Evolutionary conservation across 2,888 invertebrate genomes (phyloP).

Genomic region (Drosophila setosimentum): DNA sequence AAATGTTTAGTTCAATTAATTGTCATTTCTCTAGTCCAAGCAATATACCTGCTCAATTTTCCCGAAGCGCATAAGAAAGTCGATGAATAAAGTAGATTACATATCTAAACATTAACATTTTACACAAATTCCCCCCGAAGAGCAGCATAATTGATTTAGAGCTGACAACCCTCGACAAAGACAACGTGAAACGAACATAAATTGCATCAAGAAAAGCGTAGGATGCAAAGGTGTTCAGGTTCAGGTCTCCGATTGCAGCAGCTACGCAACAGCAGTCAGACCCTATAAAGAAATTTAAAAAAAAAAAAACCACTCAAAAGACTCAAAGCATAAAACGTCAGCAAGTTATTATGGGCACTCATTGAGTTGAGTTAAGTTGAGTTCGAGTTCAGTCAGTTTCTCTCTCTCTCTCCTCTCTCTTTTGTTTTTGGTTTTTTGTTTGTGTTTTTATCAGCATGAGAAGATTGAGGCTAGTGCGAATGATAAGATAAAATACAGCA

Average conservation of each 20-base stretch:
- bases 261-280: constrained; percentile 19
- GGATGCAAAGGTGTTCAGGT: constrained; percentile 46
- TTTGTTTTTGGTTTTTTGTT: not conserved
- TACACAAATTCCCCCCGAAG: constrained; percentile 38
- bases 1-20: not conserved
- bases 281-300: constrained; percentile 11
- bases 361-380: constrained; percentile 31
- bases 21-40: not conserved
- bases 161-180: constrained; percentile 52
- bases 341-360: constrained; percentile 32
- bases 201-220: constrained; percentile 69
- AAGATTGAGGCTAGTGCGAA: constrained; percentile 16
- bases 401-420: not conserved
- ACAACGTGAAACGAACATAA: constrained; percentile 41
- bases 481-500: constrained; percentile 31
- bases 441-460: constrained; percentile 1
- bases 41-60: constrained; percentile 34
- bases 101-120: constrained; percentile 51
- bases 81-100: constrained; percentile 41
- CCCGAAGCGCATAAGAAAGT: constrained; percentile 50
- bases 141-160: constrained; percentile 69
- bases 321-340: constrained; percentile 44
- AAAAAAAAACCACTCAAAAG: constrained; percentile 17
- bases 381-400: constrained; percentile 29
- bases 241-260: constrained; percentile 38